Evolutionary conservation across 2,888 invertebrate genomes (phyloP), one percentile per base, ranked within the genome.

Genomic region (Drosophila mercatorum): DNA sequence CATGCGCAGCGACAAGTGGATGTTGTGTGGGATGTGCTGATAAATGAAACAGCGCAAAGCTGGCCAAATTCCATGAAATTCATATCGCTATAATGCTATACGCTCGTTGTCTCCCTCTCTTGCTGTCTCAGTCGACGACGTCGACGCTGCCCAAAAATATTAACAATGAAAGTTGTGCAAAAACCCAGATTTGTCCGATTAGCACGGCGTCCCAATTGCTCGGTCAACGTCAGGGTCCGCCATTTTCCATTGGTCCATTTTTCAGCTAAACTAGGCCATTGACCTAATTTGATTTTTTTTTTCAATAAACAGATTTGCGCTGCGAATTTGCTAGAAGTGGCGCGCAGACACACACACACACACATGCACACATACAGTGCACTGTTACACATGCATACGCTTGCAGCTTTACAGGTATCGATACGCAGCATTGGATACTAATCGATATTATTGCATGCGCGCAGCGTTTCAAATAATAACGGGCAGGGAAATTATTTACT

Each of bases 11-110:
- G 40, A 61, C 65, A 57, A 44, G 51, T 60, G 75, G 56, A 65
- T 59, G 41, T 26, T 56, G 47, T 56, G 47, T 73, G 74, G 66
- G 66, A 70, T 78, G 44, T 64, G 53, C 58, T 69, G 77, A 77
- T 79, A 86, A 76, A 59, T 36, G 26, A 44, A 63, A 52, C 61
- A 38, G 49, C 47, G 26, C 60, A 26, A 47, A 58, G 40, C 47
- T 44, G 12, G n/a, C 47, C 47, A 55, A 83, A 84, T 84, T 87
- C 78, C 78, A 84, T 66, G 75, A 74, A 82, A 71, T 71, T 62
- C 52, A 49, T 80, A 80, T 80, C 65, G 46, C 66, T 46, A 41
- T 43, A 41, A 2, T 34, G 41, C 14, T 67, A 43, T 66, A 47
- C 38, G 38, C 22, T 14, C 38, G 44, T 31, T 68, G 47, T 38